These are phyloP conservation scores for Euphysa ruthae DNA, from an alignment of 30 jellyfish, hydroid and myxozoan species.

Conservation along the genomic window DNA sequence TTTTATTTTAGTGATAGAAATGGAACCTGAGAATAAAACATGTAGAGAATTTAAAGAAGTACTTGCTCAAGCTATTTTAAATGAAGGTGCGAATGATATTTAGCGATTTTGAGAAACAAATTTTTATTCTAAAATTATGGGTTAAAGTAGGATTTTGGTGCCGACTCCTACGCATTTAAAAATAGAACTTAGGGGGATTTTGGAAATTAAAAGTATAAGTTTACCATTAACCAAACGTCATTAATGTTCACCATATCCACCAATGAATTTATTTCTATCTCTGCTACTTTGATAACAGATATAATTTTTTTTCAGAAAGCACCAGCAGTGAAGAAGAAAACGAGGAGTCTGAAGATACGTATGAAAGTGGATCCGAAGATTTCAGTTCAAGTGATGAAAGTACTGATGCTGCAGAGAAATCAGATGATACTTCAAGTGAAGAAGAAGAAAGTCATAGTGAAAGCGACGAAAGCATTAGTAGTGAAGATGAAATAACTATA, in stretches of 20 bases:
- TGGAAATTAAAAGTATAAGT: no score
- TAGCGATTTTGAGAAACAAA: no score
- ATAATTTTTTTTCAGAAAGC: conserved; percentile 5
- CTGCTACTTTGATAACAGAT: no score
- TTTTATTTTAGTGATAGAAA: conserved; percentile 27
- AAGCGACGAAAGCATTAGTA: not conserved
- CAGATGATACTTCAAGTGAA: conserved; percentile 15
- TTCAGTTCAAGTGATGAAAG: conserved; percentile 20
- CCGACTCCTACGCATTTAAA: no score
- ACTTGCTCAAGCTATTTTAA: conserved; percentile 7
- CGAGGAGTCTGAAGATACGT: conserved; percentile 20
- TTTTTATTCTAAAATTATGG: no score
- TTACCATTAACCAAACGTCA: no score
- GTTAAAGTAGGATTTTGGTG: no score
- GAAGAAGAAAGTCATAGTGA: conserved; percentile 11
- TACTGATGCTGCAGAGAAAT: conserved; percentile 24
- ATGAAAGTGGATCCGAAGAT: conserved; percentile 24
- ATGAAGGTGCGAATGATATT: not conserved
- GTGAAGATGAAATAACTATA: conserved; percentile 21
- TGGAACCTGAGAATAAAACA: conserved; percentile 57
- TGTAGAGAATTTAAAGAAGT: conserved; percentile 54
- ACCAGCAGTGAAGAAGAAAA: conserved; percentile 22
- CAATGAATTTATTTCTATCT: no score
- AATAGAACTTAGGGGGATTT: no score
- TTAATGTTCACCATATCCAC: no score